These are phyloP conservation scores for Damaliscus lunatus DNA, from an alignment of 2,113 vertebrate species.

Conservation along the genomic window DNA sequence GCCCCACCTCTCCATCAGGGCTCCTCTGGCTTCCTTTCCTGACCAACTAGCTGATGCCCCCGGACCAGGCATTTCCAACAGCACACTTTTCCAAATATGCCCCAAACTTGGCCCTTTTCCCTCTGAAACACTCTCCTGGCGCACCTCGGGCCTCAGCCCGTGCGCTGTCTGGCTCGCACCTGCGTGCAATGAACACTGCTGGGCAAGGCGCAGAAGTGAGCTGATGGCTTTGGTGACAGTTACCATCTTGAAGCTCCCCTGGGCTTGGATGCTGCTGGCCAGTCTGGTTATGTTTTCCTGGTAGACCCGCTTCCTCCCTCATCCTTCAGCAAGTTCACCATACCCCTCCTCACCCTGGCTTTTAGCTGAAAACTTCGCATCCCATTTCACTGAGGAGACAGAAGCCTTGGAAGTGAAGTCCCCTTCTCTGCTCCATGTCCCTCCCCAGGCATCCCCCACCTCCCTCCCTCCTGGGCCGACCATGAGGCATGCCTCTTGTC, in stretches of 20 bases:
- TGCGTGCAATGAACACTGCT: rapidly evolving
- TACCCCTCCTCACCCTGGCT: background rate
- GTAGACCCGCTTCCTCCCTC: background rate
- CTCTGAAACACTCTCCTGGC: background rate
- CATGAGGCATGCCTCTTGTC: background rate
- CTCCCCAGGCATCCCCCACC: background rate
- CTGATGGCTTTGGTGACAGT: too few relatives aligned
- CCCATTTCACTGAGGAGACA: background rate
- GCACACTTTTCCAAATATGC: background rate
- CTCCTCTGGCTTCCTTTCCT: background rate
- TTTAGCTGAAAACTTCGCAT: background rate
- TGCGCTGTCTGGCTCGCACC: rapidly evolving
- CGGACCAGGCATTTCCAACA: too few relatives aligned
- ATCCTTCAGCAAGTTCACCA: background rate
- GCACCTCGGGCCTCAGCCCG: too few relatives aligned
- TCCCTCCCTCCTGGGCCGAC: background rate
- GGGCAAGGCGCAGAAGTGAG: background rate
- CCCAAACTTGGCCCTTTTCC: background rate
- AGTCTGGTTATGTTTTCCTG: background rate
- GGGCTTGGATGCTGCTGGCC: background rate
- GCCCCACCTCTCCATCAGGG: background rate
- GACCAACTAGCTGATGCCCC: background rate
- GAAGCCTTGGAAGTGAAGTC: background rate
- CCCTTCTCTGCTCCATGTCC: background rate
- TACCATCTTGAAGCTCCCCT: background rate